A percentile compares a stretch with the other conserved stretches of the same genome.
phyloP scores from a whole-genome alignment of 2,113 vertebrate genomes.

The Cardinalis cardinalis region DNA sequence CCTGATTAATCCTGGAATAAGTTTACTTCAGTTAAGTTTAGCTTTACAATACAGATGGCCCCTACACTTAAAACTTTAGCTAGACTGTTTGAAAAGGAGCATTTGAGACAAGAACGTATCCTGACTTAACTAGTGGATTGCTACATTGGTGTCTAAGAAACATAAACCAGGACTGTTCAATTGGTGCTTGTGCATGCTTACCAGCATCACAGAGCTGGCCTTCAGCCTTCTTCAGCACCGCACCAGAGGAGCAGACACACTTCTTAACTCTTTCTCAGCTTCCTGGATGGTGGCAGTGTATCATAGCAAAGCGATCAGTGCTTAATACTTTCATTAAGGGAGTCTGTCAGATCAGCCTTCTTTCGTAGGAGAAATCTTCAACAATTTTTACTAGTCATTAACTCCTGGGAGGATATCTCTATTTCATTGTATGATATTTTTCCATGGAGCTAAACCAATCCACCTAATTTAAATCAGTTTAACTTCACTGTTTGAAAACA shows the following conservation, averaged over 20 bases:
- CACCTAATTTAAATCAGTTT: not conserved
- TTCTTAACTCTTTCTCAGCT: not conserved
- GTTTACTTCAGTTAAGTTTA: not conserved
- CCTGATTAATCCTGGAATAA: not conserved
- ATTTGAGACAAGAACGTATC: not conserved
- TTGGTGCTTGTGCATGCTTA: fast-evolving
- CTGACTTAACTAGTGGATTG: not conserved
- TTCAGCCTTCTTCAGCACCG: not conserved
- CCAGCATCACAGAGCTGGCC: not conserved
- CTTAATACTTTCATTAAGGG: not conserved
- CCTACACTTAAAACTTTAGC: not conserved
- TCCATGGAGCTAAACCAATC: not conserved
- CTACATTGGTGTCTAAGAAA: not conserved
- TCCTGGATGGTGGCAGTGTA: not conserved
- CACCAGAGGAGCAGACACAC: not conserved
- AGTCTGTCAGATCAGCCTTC: not conserved
- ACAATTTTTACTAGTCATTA: not conserved
- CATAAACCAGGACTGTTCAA: not conserved
- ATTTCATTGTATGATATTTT: not conserved
- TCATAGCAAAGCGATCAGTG: not conserved
- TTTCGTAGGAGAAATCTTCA: not conserved
- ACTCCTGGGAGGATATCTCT: not conserved
- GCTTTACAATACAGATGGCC: not conserved
- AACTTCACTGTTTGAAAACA: not conserved
- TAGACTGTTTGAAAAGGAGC: not conserved